Percentiles rank a stretch among this genome's conserved stretches.
These are phyloP conservation scores for Napeogenes inachia DNA, from an alignment of 2,888 invertebrate species.

Conservation along the genomic window DNA sequence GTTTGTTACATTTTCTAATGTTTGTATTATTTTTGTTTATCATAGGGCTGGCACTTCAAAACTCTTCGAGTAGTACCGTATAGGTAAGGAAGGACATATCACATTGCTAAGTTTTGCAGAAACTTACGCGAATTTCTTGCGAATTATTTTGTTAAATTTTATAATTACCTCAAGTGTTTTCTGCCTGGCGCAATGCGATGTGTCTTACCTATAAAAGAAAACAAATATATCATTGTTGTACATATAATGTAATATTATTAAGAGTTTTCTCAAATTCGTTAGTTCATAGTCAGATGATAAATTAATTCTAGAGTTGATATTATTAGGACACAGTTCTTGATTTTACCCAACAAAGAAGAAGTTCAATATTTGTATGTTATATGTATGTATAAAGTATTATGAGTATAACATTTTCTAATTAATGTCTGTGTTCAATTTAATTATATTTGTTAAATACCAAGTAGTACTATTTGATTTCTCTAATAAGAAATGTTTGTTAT, in stretches of 20 bases:
- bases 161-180: constrained; percentile 17
- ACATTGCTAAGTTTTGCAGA: constrained; percentile 38
- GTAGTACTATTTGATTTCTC: no score
- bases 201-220: constrained; percentile 31
- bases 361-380: no score
- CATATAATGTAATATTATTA: background rate
- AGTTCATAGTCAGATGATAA: no score
- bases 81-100: constrained; percentile 42
- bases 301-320: no score
- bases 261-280: background rate
- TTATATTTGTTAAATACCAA: no score
- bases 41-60: constrained; percentile 24
- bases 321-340: no score
- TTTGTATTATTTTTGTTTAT: constrained; percentile 27
- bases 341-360: no score
- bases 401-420: no score
- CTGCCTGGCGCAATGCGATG: constrained; percentile 42
- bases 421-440: no score
- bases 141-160: constrained; percentile 29
- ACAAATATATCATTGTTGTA: background rate
- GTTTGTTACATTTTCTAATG: constrained; percentile 19
- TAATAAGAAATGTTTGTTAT: no score
- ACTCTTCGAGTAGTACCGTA: constrained; percentile 6
- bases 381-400: no score
- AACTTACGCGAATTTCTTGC: constrained; percentile 21